Base-by-base conservation (phyloP, 30 jellyfish, hydroid and myxozoan genomes). In the Hydra vulgaris region DNA sequence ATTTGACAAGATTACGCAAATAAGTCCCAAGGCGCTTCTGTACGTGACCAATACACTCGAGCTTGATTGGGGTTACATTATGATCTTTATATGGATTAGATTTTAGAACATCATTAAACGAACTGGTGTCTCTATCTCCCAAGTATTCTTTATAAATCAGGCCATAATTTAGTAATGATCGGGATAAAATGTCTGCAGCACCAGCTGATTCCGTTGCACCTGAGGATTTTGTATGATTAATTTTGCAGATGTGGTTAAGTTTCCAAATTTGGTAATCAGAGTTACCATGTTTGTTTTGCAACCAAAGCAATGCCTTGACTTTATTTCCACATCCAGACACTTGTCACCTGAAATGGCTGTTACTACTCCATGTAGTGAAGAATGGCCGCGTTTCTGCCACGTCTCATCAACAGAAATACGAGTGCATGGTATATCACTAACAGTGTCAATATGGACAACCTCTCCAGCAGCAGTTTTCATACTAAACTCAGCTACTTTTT, bases 31-130 rank as follows among this genome's bases (percentile, higher is more conserved):
- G 76, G 27, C 94, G 66, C 71, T 78, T 84, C 70, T 83, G 91
- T 17, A 83, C 88, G 71, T 83, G 91, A 20, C 91, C 91, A 17
- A 83, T 26, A 53, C 91, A 76, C 54, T 83, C 87, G 73, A 83
- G 25, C 52, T 83, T 83, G 17, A 56, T 55, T 8, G 88, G 89
- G 26, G 25, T 52, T 66, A 83, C 71, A 77, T 81, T 73, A 66
- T 74, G 73, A 17, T 76, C 79, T 25, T 76, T 76, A 25, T 76
- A 76, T 76, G 84, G 84, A 17, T 76, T 77, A 25, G 72, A 20
- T 18, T 20, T 23, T n/a, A 76, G 26, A 19, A 76, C 79, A 25
- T 76, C 84, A 76, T 25, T 21, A 76, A 25, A 76, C 53, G 80
- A 25, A 21, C 66, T 21, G 23, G 81, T 73, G 56, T 73, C 81